phyloP scores from a whole-genome alignment of 2,113 vertebrate species.

The Dasyurus viverrinus region DNA sequence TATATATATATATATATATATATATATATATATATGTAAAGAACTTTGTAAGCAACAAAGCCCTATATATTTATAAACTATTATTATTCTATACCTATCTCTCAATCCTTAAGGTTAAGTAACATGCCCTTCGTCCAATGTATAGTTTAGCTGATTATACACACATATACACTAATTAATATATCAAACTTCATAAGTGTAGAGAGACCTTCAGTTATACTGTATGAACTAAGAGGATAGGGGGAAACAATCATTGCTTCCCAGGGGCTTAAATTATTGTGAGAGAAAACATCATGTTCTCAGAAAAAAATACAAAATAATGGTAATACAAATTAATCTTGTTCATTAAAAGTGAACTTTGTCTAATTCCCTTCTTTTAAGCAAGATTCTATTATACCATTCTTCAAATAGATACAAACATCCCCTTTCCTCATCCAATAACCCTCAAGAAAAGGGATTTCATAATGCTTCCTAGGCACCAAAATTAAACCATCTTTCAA shows the following conservation, averaged over 20 bases:
- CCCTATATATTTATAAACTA: neutral
- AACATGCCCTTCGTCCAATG: neutral
- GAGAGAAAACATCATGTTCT: neutral
- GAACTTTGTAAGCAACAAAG: neutral
- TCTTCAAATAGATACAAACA: constrained; percentile 14
- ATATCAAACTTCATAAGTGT: neutral
- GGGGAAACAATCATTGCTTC: neutral
- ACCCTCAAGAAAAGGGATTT: constrained; percentile 13
- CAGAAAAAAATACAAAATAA: neutral
- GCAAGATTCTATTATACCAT: neutral
- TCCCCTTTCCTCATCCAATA: neutral
- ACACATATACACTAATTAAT: too few relatives aligned
- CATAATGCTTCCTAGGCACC: neutral
- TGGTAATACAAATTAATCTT: neutral
- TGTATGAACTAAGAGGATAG: neutral
- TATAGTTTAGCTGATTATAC: too few relatives aligned
- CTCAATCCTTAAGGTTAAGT: neutral
- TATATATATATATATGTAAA: neutral
- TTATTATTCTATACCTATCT: neutral
- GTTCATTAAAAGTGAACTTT: neutral
- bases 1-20: too few relatives aligned
- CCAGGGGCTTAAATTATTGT: neutral
- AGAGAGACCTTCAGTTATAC: neutral
- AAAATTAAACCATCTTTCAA: neutral
- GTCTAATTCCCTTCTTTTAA: constrained; percentile 28